A percentile compares a stretch with the other conserved stretches of the same genome.
Evolutionary conservation across 2,888 invertebrate species (phyloP).

Genomic region (Epinotia nisella): DNA sequence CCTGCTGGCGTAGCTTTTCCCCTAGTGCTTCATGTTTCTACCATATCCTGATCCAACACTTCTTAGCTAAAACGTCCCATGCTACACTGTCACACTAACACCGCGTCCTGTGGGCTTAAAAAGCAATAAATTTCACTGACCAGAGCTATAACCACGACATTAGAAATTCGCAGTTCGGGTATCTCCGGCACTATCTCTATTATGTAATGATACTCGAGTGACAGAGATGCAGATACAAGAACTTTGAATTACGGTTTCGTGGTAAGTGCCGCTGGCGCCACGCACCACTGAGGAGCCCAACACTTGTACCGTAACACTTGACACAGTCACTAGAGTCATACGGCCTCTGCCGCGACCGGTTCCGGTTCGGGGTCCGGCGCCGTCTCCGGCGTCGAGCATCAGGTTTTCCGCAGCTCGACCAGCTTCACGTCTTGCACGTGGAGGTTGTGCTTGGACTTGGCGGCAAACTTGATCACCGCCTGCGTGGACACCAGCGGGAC

Average conservation of each 20-base stretch:
- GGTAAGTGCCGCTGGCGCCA: no score
- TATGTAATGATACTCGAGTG: no score
- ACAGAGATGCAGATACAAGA: no score
- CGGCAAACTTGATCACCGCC: slow-evolving; percentile 93
- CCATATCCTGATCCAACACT: background rate
- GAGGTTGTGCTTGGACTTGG: slow-evolving; percentile 90
- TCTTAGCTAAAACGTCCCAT: slow-evolving; percentile 45
- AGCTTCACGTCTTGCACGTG: slow-evolving; percentile 92
- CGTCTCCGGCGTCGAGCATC: slow-evolving; percentile 59
- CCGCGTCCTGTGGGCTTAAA: background rate
- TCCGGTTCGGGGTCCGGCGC: slow-evolving; percentile 30
- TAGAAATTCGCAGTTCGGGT: no score
- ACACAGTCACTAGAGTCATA: slow-evolving; percentile 50
- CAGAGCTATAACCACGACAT: background rate
- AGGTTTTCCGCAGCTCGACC: slow-evolving; percentile 86
- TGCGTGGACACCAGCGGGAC: slow-evolving; percentile 92
- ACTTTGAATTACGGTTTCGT: no score
- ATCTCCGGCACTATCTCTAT: background rate
- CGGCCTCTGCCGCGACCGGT: background rate
- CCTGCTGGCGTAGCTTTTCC: background rate
- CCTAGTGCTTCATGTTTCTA: background rate
- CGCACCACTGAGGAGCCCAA: background rate
- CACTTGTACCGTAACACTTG: background rate
- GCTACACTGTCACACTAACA: slow-evolving; percentile 36
- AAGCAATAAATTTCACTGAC: background rate